Evolutionary conservation across 2,113 vertebrate species (phyloP).

Genomic region (Callorhinus ursinus): DNA sequence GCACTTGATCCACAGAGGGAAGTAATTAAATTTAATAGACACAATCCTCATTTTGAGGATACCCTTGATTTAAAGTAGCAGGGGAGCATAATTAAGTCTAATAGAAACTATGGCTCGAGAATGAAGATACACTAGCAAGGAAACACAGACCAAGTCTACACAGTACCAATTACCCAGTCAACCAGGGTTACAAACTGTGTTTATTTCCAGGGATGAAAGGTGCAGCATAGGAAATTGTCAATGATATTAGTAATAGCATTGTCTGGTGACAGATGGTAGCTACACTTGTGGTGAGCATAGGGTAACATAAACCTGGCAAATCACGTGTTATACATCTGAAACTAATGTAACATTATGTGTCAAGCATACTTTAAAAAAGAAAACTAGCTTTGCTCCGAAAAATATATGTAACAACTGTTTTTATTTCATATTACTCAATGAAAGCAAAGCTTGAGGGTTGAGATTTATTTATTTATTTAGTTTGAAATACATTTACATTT

Average conservation of each 20-base stretch:
- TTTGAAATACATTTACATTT: conserved; percentile 4
- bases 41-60: conserved; percentile 41
- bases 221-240: neutral
- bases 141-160: neutral
- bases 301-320: neutral
- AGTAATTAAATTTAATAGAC: conserved; percentile 67
- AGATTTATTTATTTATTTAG: neutral
- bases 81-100: conserved; percentile 52
- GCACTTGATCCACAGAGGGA: conserved; percentile 51
- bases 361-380: neutral
- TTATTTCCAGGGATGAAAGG: neutral
- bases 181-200: neutral
- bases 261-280: neutral
- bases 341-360: neutral
- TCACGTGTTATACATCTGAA: neutral
- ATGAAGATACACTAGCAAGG: neutral
- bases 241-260: neutral
- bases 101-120: conserved; percentile 14
- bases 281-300: neutral
- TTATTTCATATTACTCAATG: neutral
- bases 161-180: neutral
- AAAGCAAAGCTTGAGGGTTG: neutral
- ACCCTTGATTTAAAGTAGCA: conserved; percentile 41
- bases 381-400: neutral
- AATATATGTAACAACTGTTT: neutral